These are phyloP conservation scores for Corythornis madagascariensis DNA, from an alignment of 2,113 vertebrate species.

Conservation along the genomic window DNA sequence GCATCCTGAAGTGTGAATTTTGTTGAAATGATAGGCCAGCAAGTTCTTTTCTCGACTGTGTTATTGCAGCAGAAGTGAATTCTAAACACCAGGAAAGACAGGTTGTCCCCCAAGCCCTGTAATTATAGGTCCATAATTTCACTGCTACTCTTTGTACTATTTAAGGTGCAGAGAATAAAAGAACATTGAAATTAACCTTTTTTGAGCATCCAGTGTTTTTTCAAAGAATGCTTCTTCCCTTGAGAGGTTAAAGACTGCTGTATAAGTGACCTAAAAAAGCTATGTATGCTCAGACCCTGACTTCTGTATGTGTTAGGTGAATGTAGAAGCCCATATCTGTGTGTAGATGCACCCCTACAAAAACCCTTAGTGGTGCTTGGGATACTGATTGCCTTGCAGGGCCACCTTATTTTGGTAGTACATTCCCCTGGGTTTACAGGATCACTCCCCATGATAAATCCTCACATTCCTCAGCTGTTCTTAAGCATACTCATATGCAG, in stretches of 20 bases:
- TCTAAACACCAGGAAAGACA: not conserved
- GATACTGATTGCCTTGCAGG: not conserved
- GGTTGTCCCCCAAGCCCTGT: not conserved
- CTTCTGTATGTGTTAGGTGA: not conserved
- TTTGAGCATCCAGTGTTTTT: not conserved
- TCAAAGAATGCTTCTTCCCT: not conserved
- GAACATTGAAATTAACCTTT: not conserved
- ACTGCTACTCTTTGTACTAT: not conserved
- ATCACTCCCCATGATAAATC: not conserved
- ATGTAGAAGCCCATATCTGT: not conserved
- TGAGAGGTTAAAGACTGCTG: not conserved
- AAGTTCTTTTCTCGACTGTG: not conserved
- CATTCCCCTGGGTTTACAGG: accelerated
- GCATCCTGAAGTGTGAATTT: not conserved
- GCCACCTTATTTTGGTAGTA: not conserved
- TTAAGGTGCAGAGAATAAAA: not conserved
- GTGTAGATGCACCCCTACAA: not conserved
- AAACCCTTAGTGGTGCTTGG: not conserved
- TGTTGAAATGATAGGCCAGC: not conserved
- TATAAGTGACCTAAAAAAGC: not conserved
- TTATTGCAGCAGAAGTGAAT: not conserved
- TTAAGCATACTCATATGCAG: not conserved
- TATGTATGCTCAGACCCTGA: not conserved
- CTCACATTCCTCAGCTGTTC: not conserved
- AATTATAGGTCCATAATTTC: not conserved